These are phyloP conservation scores for Crotalus horridus DNA, from an alignment of 2,113 vertebrate genomes.

Conservation along the genomic window DNA sequence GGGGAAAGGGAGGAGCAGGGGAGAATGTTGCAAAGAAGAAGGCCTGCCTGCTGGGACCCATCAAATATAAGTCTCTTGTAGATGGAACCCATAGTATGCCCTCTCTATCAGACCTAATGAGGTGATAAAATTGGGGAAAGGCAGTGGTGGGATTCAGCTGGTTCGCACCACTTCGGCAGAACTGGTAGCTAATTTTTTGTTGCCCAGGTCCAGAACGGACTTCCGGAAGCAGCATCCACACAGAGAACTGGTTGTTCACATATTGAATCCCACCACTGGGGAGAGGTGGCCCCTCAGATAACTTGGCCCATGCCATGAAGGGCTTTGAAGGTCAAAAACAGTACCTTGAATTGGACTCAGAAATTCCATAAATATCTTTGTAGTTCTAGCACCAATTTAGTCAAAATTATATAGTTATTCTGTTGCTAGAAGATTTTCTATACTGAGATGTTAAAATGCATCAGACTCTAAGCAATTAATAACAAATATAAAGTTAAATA, in stretches of 20 bases:
- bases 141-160: too few species aligned
- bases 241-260: too few species aligned
- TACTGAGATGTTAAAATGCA: not conserved
- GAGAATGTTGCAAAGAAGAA: not conserved
- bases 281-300: not conserved
- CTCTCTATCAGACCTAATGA: not conserved
- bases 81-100: not conserved
- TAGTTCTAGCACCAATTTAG: not conserved
- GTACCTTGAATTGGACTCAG: not conserved
- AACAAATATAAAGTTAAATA: not conserved
- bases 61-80: not conserved
- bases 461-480: not conserved
- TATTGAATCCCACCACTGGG: not conserved
- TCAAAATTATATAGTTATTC: not conserved
- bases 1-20: not conserved
- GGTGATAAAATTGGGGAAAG: not conserved
- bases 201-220: too few species aligned
- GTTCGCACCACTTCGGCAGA: too few species aligned
- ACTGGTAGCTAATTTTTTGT: too few species aligned
- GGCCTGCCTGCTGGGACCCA: not conserved
- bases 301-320: not conserved
- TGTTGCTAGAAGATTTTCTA: not conserved
- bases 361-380: not conserved
- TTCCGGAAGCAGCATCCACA: too few species aligned
- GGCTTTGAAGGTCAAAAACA: not conserved